These are phyloP conservation scores for Neosilurus mollespiculum DNA, from an alignment of 2,797 vertebrate genomes.

Conservation along the genomic window DNA sequence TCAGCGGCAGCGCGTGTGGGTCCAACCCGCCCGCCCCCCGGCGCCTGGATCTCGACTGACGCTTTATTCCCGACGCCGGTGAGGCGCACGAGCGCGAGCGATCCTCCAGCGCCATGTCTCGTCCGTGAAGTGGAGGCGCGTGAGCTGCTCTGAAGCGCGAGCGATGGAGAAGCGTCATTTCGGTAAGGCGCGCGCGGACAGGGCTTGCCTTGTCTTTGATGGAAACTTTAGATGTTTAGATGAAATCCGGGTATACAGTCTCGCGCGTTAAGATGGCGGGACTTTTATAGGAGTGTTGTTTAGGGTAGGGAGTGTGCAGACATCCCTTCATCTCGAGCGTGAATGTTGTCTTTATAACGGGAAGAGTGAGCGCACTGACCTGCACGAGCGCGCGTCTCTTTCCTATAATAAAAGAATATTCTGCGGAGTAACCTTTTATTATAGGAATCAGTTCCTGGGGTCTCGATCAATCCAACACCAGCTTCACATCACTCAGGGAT, in stretches of 20 bases:
- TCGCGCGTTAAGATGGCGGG: background rate
- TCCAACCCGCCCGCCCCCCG: slow-evolving; percentile 11
- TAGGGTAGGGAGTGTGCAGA: background rate
- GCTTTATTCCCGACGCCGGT: slow-evolving; percentile 12
- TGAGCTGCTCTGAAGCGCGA: slow-evolving; percentile 6
- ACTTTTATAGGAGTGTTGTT: background rate
- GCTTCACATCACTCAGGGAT: background rate
- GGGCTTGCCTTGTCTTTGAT: background rate
- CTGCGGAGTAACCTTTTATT: background rate
- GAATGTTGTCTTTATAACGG: background rate
- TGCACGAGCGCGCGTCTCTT: too few species aligned
- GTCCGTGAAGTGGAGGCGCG: background rate
- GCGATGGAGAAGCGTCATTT: slow-evolving; percentile 19
- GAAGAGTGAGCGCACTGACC: background rate
- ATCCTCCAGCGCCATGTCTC: slow-evolving; percentile 8
- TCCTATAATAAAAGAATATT: background rate
- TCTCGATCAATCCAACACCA: background rate
- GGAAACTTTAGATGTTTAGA: background rate
- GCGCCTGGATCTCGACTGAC: background rate
- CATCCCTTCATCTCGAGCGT: background rate
- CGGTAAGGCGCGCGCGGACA: slow-evolving; percentile 28
- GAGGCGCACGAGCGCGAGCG: slow-evolving; percentile 12
- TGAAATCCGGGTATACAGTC: background rate
- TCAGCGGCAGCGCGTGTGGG: slow-evolving; percentile 9
- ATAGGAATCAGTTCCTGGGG: background rate